Base-by-base conservation (phyloP, 2,797 vertebrate species). In the Galaxias olidus region DNA sequence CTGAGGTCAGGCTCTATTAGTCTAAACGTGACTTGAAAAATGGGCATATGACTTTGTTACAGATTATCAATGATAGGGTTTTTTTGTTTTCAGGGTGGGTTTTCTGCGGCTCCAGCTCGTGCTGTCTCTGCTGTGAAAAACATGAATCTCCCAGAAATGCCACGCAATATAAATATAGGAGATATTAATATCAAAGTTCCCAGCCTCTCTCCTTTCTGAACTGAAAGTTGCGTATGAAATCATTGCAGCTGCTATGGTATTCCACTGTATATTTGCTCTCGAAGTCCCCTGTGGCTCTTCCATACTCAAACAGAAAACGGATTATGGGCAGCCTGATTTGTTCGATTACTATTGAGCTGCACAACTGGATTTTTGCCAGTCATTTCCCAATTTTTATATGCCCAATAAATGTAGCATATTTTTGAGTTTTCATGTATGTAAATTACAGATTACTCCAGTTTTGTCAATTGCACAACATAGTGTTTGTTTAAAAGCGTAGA, bases 161-260 rank as follows among this genome's bases (percentile, higher is more conserved):
- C 96, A 0, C 92, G 95, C 43, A 98, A 96, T 89, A 97, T 98
- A 90, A 98, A 95, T 91, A 95, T 98, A 0, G 95, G 95, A 4
- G 95, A 97, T 85, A 94, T 98, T 88, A 97, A 95, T 82, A 97
- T 98, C 89, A 98, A 96, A 91, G 96, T 98, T 72, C 95, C 95
- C 73, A 97, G 93, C 82, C 92, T 98, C 70, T 95, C 95, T 68
- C 94, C 95, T 12, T 95, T 96, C 81, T 93, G 84, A 93, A 72
- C 58, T 77, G 76, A 74, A 46, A 66, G 19, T 3, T 8, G 30
- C 47, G 45, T 30, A 8, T 18, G n/a, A 6, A 8, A 9, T 18
- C 9, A 12, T 40, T 10, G 42, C 48, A n/a, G n/a, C n/a, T 14
- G 40, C 8, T 17, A 17, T 19, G 57, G 14, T 18, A 13, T 41